Conservation (phyloP, 2,113 vertebrate species). For the Sigmodon hispidus region DNA sequence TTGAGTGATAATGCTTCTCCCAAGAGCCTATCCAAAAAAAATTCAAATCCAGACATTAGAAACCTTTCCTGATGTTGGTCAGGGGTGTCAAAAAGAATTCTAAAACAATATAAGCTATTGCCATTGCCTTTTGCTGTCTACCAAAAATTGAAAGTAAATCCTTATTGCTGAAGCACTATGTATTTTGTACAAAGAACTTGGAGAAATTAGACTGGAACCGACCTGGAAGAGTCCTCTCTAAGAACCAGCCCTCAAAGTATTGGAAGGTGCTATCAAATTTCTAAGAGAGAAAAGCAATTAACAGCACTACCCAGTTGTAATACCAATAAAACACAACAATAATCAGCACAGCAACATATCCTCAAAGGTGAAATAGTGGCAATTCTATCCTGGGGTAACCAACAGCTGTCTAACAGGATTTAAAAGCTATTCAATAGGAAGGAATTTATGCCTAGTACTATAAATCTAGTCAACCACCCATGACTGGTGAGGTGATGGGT, state of each 20-base stretch:
- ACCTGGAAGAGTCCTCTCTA: neutral
- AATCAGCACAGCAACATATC: neutral
- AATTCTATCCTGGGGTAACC: neutral
- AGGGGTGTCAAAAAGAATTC: neutral
- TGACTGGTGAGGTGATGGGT: neutral
- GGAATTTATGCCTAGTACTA: neutral
- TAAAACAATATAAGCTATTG: neutral
- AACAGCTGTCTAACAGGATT: neutral
- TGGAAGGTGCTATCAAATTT: neutral
- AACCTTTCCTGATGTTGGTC: neutral
- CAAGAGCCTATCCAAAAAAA: neutral
- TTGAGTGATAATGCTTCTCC: neutral
- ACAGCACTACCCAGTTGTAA: neutral
- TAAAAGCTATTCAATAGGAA: neutral
- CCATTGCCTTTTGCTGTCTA: neutral
- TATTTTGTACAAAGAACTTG: neutral
- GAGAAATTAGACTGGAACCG: neutral
- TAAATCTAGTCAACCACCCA: neutral
- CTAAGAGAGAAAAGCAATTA: neutral
- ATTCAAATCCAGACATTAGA: neutral
- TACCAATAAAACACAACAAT: neutral
- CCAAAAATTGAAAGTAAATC: neutral
- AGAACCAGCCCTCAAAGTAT: neutral
- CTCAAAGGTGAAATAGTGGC: neutral
- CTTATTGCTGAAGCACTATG: neutral